Conservation (phyloP, 2,797 vertebrate genomes). For the Nyctalus aviator region DNA sequence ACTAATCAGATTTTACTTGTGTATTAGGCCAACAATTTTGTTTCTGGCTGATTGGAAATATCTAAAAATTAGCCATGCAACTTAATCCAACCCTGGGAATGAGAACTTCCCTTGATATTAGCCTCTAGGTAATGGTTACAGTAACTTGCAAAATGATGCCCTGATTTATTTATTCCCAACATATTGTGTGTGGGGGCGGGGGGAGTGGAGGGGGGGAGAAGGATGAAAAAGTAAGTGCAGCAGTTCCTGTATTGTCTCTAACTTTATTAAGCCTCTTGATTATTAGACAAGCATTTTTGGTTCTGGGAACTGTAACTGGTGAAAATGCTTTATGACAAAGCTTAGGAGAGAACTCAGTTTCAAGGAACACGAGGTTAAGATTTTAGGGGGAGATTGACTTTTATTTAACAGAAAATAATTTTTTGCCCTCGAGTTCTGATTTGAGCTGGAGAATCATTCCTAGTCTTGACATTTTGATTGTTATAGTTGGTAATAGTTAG, state of each 20-base stretch:
- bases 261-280: slow-evolving; percentile 22
- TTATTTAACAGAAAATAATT: slow-evolving; percentile 59
- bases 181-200: neutral
- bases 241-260: neutral
- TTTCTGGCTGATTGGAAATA: slow-evolving; percentile 7
- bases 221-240: neutral
- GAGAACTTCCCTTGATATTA: neutral
- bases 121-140: neutral
- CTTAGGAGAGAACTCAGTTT: slow-evolving; percentile 19
- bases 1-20: neutral
- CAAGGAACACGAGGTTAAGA: slow-evolving; percentile 26
- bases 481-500: slow-evolving; percentile 41
- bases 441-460: slow-evolving; percentile 49
- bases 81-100: neutral
- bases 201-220: accelerated
- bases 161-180: neutral
- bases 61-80: neutral
- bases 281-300: neutral
- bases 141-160: neutral
- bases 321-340: slow-evolving; percentile 45
- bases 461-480: slow-evolving; percentile 60
- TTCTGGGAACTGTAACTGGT: slow-evolving; percentile 56
- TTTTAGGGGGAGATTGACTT: slow-evolving; percentile 51
- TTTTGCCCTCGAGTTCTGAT: slow-evolving; percentile 22
- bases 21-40: neutral